These are phyloP conservation scores for Macrotis lagotis DNA, from an alignment of 2,113 vertebrate species.

Conservation along the genomic window DNA sequence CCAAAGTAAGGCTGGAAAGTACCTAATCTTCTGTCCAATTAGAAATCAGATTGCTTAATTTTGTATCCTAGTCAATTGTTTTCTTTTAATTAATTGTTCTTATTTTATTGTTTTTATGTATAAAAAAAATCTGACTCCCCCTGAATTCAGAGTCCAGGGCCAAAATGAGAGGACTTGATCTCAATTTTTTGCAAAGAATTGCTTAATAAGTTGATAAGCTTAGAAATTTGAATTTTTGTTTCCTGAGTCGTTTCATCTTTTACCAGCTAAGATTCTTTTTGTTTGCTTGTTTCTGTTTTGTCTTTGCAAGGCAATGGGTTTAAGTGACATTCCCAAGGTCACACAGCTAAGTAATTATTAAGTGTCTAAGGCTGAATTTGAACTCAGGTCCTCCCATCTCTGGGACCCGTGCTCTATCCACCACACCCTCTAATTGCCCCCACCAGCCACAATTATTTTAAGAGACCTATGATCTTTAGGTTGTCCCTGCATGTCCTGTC, in stretches of 20 bases:
- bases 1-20: background rate
- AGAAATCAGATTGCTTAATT: background rate
- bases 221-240: background rate
- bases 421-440: too few relatives aligned
- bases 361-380: too few relatives aligned
- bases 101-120: background rate
- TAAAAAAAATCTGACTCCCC: background rate
- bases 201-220: background rate
- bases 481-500: background rate
- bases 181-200: background rate
- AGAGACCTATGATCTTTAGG: background rate
- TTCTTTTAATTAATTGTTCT: background rate
- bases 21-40: background rate
- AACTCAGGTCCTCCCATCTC: too few relatives aligned
- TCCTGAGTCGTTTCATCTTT: background rate
- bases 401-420: too few relatives aligned
- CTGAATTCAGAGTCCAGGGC: background rate
- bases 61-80: background rate
- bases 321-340: too few relatives aligned
- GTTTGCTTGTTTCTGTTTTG: too few relatives aligned
- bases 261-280: too few relatives aligned
- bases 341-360: too few relatives aligned
- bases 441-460: background rate
- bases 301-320: too few relatives aligned
- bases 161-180: background rate